Conservation (phyloP, 1,140 invertebrate species). For the Luehdorfia chinensis region DNA sequence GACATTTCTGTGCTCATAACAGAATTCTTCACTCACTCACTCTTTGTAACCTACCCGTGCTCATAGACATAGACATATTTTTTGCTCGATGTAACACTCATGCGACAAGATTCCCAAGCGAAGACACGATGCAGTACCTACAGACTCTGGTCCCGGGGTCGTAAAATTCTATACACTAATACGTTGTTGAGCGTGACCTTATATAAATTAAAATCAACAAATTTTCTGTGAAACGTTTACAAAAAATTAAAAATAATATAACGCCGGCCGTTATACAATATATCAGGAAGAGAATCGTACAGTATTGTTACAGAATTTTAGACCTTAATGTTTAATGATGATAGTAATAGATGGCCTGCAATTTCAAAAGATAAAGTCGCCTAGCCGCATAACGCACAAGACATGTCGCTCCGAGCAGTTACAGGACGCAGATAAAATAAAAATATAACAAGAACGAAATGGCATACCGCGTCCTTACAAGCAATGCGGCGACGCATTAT, state of each 20-base stretch:
- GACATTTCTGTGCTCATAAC: too few relatives aligned
- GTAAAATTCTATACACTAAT: too few relatives aligned
- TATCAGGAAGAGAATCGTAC: background rate
- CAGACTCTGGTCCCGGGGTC: too few relatives aligned
- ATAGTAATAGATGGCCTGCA: constrained; percentile 2
- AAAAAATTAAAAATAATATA: constrained; percentile 1
- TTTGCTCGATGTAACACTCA: too few relatives aligned
- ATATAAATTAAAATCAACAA: constrained; percentile 1
- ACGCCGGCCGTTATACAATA: constrained; percentile 1
- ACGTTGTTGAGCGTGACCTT: too few relatives aligned
- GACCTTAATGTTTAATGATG: background rate
- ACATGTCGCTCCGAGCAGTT: constrained; percentile 24
- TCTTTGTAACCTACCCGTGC: too few relatives aligned
- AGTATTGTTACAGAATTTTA: background rate
- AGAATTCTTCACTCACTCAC: too few relatives aligned
- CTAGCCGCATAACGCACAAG: constrained; percentile 30
- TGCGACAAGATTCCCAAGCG: too few relatives aligned
- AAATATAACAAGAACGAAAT: constrained; percentile 31
- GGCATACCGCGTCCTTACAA: constrained; percentile 24
- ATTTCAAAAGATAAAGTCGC: constrained; percentile 5
- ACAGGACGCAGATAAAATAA: constrained; percentile 18
- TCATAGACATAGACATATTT: too few relatives aligned
- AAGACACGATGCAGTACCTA: too few relatives aligned
- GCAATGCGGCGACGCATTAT: constrained; percentile 23
- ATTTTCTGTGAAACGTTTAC: background rate